phyloP scores from a whole-genome alignment of 2,113 vertebrate genomes.

The Otocyon megalotis region DNA sequence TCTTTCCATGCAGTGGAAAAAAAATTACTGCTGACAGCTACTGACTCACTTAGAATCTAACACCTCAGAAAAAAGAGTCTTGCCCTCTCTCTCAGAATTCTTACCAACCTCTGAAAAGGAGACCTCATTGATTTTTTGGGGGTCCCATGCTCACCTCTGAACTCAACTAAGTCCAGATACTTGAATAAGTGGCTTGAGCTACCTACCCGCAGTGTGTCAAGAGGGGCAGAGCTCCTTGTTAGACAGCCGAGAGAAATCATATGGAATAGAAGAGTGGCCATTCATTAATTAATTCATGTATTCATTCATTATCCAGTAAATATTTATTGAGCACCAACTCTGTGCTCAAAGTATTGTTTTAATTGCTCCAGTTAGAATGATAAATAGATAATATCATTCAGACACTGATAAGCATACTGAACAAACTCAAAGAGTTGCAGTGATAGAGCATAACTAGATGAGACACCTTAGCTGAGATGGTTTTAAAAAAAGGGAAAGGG shows the following conservation, averaged over 20 bases:
- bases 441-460: neutral
- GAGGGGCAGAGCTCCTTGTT: neutral
- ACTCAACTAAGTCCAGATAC: neutral
- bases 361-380: neutral
- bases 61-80: neutral
- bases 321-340: neutral
- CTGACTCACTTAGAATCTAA: neutral
- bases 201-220: accelerated
- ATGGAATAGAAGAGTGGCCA: neutral
- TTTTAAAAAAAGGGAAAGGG: neutral
- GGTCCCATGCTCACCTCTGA: neutral
- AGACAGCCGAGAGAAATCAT: neutral
- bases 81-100: neutral
- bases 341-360: neutral
- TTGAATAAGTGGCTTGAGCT: neutral
- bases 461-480: neutral
- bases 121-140: neutral
- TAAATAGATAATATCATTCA: neutral
- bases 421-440: neutral
- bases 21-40: neutral
- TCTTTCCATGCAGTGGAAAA: neutral
- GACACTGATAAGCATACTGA: neutral
- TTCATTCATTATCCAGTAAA: neutral
- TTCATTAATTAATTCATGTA: neutral
- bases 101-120: neutral